Evolutionary conservation across 2,113 vertebrate species (phyloP), one percentile per base, ranked within the genome.

Genomic region (Tragulus kanchil): DNA sequence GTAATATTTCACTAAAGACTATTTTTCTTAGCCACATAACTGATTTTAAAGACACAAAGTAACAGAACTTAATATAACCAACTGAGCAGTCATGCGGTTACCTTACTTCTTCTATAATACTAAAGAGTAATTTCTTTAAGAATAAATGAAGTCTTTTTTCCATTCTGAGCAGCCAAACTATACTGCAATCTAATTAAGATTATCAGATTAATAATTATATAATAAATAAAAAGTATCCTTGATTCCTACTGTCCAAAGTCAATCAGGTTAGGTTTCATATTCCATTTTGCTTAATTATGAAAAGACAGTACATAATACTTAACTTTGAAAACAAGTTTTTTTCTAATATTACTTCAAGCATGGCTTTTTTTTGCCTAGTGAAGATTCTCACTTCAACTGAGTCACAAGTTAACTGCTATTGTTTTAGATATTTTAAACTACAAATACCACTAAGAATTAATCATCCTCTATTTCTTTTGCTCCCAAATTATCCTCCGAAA

Each of bases 361-460:
- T 81, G 77, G 36, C 36, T 36, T 36, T 81, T 97, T 97, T 73
- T 92, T 96, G 26, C 42, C 64, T 82, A 69, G 19, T 71, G 92
- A 95, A 94, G 86, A 90, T 62, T 36, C 8, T 69, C 64, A 59
- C 4, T 86, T 89, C 9, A 83, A 26, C 59, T 92, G 67, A 97
- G 82, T 96, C 93, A 96, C 58, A 89, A 82, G 58, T 79, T 94
- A 89, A 31, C 26, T 96, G 26, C 67, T 52, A 45, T 64, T 95
- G 61, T 85, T 95, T 96, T 71, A 79, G 61, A 17, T 84, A 36
- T 96, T 93, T 93, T 77, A 93, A 93, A 92, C 73, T 92, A n/a
- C 58, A 94, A 93, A 87, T 78, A 93, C 58, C 13, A 94, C 19
- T 16, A 95, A 93, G 84, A 96, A 87, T 95, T 94, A 97, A 94